Percentiles rank a stretch among this genome's conserved stretches.
Evolutionary conservation across 2,797 vertebrate species (phyloP).

Genomic region (Rhinophrynus dorsalis): DNA sequence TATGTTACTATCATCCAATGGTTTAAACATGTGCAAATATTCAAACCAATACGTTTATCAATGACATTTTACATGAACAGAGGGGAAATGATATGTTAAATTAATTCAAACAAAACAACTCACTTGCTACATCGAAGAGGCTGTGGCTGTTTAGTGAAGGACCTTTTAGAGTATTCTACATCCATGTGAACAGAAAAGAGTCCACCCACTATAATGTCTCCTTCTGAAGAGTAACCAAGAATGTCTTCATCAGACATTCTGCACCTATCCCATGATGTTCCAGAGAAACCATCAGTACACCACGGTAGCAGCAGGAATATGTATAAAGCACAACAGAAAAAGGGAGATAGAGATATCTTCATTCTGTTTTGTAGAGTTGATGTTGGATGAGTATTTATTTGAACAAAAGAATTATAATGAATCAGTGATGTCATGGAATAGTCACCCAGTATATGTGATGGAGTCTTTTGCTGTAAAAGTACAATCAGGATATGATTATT

Average conservation of each 20-base stretch:
- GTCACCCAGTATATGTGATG: no score
- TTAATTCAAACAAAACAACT: not conserved
- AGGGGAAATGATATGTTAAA: no score
- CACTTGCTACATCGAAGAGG: conserved; percentile 21
- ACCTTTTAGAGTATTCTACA: conserved; percentile 12
- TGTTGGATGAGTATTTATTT: no score
- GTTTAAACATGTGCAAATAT: no score
- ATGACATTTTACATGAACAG: no score
- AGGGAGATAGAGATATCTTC: not conserved
- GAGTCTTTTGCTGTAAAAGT: no score
- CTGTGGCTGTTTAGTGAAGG: conserved; percentile 9
- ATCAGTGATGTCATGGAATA: no score
- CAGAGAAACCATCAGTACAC: not conserved
- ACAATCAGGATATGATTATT: no score
- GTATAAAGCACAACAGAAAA: not conserved
- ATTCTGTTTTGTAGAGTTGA: conserved; percentile 18
- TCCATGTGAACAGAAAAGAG: conserved; percentile 34
- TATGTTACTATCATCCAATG: no score
- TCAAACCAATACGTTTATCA: no score
- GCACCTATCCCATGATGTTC: not conserved
- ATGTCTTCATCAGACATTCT: not conserved
- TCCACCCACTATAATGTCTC: conserved; percentile 37
- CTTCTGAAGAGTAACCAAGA: conserved; percentile 10
- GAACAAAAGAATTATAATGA: no score
- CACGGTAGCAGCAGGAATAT: not conserved